These are phyloP conservation scores for Bedellia somnulentella DNA, from an alignment of 2,888 invertebrate genomes.

Conservation along the genomic window DNA sequence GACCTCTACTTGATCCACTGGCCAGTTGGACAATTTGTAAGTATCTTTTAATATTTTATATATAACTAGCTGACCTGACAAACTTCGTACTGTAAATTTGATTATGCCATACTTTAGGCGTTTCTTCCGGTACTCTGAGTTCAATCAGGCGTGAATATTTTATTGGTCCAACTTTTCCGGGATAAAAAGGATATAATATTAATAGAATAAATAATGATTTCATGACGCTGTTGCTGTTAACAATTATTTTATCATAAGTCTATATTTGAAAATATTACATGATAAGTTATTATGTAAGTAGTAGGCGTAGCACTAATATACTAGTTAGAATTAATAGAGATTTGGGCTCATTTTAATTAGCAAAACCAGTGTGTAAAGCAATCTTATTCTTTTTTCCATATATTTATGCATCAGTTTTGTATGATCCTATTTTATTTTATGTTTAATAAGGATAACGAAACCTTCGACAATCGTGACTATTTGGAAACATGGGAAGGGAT, in stretches of 20 bases:
- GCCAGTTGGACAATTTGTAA: slow-evolving; percentile 65
- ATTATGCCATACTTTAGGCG: too few species aligned
- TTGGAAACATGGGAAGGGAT: slow-evolving; percentile 75
- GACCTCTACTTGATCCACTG: slow-evolving; percentile 75
- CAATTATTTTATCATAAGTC: too few species aligned
- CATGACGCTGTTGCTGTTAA: too few species aligned
- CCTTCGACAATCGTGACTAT: slow-evolving; percentile 68
- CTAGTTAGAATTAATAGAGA: neutral
- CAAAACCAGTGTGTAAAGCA: neutral
- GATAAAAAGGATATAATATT: too few species aligned
- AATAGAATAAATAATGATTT: too few species aligned
- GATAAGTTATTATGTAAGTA: neutral
- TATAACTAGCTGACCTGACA: too few species aligned
- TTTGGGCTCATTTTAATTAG: neutral
- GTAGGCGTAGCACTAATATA: neutral
- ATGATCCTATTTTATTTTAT: neutral
- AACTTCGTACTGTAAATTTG: too few species aligned
- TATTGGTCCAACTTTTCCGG: too few species aligned
- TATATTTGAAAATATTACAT: neutral
- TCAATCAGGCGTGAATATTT: too few species aligned
- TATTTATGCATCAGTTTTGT: neutral
- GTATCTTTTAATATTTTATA: slow-evolving; percentile 13
- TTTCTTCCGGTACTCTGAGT: too few species aligned
- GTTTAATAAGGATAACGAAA: slow-evolving; percentile 27
- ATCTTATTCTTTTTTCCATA: neutral